Base-by-base conservation (phyloP, 2,888 invertebrate species). In the Dorcus hopei region DNA sequence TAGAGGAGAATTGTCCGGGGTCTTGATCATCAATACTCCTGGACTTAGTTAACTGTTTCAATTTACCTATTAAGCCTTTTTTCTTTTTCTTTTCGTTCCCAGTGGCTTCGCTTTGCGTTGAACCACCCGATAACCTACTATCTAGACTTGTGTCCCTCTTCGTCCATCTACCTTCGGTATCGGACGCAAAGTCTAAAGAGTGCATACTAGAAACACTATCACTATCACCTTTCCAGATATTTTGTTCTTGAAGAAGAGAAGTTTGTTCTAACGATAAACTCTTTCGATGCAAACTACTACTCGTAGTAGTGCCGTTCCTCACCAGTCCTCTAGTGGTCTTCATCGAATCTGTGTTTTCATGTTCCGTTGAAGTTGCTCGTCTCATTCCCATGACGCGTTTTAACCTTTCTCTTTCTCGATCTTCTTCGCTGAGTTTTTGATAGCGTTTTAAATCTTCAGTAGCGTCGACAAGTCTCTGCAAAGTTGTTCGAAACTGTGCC, bases 161-260 rank as follows among this genome's bases (percentile, higher is more conserved):
- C 62, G 83, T 86, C 52, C 83, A 80, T 47, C 85, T 80, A 14
- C 80, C 79, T 65, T 89, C 89, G 43, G 74, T 68, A 62, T 81
- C 81, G 3, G 80, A 79, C 49, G 76, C 78, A 42, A 72, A 68
- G 56, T 78, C 79, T 39, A 83, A 75, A 0, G 93, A 93, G 70
- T 91, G 90, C 77, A 93, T 82, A 60, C 93, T 93, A 0, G 91
- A 90, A 59, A 91, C 85, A 73, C 93, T 94, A 59, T 91, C 91
- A 56, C 90, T 90, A 64, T 92, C 91, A 33, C 88, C 87, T 66
- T 88, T 89, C 94, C 94, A 94, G 70, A 94, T 92, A 58, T 81
- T 82, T 80, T 89, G 81, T 64, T 82, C 82, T 61, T 81, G 80
- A 63, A 80, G 80, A 43, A 79, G 76, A 5, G 80, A 75, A 4